These are phyloP conservation scores for Xylota segnis DNA, from an alignment of 2,888 invertebrate species.

Conservation along the genomic window DNA sequence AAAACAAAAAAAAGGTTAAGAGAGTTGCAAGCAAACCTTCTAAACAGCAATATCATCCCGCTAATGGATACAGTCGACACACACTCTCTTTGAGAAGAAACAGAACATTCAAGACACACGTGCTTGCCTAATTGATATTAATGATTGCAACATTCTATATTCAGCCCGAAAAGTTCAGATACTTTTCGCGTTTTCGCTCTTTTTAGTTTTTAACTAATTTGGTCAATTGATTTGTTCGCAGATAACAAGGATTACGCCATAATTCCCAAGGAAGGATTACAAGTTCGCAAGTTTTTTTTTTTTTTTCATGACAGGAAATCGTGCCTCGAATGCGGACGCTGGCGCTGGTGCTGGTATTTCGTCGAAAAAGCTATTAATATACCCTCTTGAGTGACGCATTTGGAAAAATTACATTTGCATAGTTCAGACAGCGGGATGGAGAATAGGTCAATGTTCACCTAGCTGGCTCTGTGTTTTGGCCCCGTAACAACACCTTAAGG, in stretches of 20 bases:
- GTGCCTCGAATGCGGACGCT: background rate
- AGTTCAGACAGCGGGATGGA: slow-evolving; percentile 13
- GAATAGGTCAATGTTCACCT: slow-evolving; percentile 57
- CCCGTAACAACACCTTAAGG: slow-evolving; percentile 5
- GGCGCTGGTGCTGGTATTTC: background rate
- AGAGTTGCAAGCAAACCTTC: slow-evolving; percentile 1
- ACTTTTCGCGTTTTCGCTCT: background rate
- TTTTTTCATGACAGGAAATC: background rate
- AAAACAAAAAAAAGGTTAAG: slow-evolving; percentile 20
- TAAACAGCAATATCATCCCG: slow-evolving; percentile 26
- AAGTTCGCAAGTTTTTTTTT: background rate
- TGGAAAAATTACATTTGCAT: slow-evolving; percentile 44
- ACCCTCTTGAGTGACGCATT: slow-evolving; percentile 42
- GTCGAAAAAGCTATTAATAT: slow-evolving; percentile 19
- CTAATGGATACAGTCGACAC: slow-evolving; percentile 36
- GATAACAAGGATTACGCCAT: slow-evolving; percentile 16
- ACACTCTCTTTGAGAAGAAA: slow-evolving; percentile 1
- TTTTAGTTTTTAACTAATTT: background rate
- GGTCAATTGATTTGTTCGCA: slow-evolving; percentile 36
- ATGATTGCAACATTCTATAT: slow-evolving; percentile 32
- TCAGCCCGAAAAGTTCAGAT: background rate
- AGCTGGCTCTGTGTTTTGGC: slow-evolving; percentile 34
- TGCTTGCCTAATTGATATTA: slow-evolving; percentile 45
- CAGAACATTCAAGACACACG: slow-evolving; percentile 27
- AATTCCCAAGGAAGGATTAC: slow-evolving; percentile 20